phyloP scores from a whole-genome alignment of 2,888 invertebrate genomes.

The Pimpla rufipes region DNA sequence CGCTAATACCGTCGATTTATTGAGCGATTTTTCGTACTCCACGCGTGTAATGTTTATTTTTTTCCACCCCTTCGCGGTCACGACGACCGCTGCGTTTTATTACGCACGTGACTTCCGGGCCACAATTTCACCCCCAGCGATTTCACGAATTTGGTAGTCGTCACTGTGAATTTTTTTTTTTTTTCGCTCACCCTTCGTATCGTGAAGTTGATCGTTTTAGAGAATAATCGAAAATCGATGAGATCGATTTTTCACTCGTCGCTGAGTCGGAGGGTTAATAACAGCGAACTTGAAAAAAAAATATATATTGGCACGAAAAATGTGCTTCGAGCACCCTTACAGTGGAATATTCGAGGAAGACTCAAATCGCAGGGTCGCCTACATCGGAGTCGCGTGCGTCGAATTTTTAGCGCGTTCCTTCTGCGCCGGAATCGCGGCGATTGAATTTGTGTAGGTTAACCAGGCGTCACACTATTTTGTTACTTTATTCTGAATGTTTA shows the following conservation, averaged over 20 bases:
- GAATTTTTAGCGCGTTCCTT: constrained; percentile 58
- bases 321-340: constrained; percentile 63
- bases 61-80: constrained; percentile 1
- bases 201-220: constrained; percentile 18
- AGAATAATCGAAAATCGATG: constrained; percentile 45
- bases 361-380: constrained; percentile 51
- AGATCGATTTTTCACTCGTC: constrained; percentile 5
- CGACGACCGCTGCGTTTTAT: constrained; percentile 41
- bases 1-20: constrained; percentile 46
- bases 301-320: constrained; percentile 24
- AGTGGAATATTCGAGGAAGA: constrained; percentile 61
- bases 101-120: constrained; percentile 41
- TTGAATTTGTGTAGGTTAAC: constrained; percentile 63
- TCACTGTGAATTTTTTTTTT: constrained; percentile 18
- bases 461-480: neutral
- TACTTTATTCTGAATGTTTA: neutral
- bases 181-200: neutral
- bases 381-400: constrained; percentile 36
- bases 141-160: constrained; percentile 17
- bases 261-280: constrained; percentile 7
- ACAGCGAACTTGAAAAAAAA: neutral
- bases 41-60: constrained; percentile 3
- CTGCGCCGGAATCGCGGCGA: constrained; percentile 51
- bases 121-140: constrained; percentile 28
- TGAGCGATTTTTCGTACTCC: constrained; percentile 35